These are phyloP conservation scores for Pontoporia blainvillei DNA, from an alignment of 2,113 vertebrate genomes.

Conservation along the genomic window DNA sequence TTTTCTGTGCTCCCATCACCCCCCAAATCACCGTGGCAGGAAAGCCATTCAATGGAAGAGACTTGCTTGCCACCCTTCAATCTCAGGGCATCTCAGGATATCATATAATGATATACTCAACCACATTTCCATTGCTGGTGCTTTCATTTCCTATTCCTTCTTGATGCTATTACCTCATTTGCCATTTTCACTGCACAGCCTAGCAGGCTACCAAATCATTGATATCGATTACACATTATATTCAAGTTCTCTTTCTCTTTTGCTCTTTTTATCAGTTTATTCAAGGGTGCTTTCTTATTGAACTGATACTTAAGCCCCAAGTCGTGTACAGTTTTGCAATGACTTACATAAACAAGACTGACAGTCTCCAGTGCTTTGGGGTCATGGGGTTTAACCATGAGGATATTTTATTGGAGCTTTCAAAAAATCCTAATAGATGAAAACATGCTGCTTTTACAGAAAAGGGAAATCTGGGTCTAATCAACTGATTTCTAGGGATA, in stretches of 20 bases:
- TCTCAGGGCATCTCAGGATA: neutral
- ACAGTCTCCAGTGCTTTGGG: neutral
- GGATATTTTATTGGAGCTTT: slow-evolving; percentile 6
- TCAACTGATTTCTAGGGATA: neutral
- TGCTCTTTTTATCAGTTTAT: slow-evolving; percentile 45
- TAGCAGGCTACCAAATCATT: slow-evolving; percentile 16
- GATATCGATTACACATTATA: slow-evolving; percentile 34
- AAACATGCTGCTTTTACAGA: slow-evolving; percentile 31
- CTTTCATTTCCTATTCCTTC: slow-evolving; percentile 24
- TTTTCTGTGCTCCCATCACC: neutral
- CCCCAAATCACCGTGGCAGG: neutral
- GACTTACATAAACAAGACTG: slow-evolving; percentile 25
- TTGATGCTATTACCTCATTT: slow-evolving; percentile 33
- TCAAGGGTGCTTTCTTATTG: slow-evolving; percentile 45
- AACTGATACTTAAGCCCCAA: slow-evolving; percentile 29
- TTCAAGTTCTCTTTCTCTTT: slow-evolving; percentile 43
- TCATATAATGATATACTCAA: neutral
- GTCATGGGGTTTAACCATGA: neutral
- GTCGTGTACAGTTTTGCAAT: slow-evolving; percentile 13
- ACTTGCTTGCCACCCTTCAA: neutral
- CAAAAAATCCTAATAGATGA: slow-evolving; percentile 14
- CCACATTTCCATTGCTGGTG: neutral
- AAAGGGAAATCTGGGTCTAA: slow-evolving; percentile 18
- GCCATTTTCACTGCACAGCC: slow-evolving; percentile 36
- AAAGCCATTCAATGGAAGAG: neutral